phyloP scores from a whole-genome alignment of 2,797 vertebrate species.

The Tamandua tetradactyla region DNA sequence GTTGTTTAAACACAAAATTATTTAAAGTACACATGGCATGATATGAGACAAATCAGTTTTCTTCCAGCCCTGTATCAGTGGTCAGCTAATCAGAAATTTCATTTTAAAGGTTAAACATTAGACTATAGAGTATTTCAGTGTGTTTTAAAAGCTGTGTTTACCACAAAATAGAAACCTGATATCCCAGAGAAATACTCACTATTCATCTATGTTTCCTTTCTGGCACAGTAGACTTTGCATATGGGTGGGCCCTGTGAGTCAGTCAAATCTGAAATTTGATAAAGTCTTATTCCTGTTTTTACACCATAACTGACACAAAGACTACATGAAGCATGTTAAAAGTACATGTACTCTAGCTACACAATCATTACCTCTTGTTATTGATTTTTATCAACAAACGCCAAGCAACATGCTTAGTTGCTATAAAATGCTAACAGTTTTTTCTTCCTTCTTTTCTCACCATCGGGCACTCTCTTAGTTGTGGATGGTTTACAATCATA shows the following conservation, averaged over 20 bases:
- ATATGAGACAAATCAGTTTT: slow-evolving; percentile 61
- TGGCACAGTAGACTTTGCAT: slow-evolving; percentile 79
- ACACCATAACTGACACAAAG: slow-evolving; percentile 63
- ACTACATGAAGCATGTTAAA: slow-evolving; percentile 73
- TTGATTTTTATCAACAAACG: slow-evolving; percentile 58
- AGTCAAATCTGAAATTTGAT: slow-evolving; percentile 85
- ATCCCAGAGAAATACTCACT: slow-evolving; percentile 78
- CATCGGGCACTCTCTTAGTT: not conserved
- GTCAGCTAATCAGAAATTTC: slow-evolving; percentile 79
- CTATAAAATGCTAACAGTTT: slow-evolving; percentile 42
- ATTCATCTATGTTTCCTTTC: slow-evolving; percentile 80
- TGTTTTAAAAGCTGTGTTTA: slow-evolving; percentile 81
- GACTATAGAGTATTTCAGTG: slow-evolving; percentile 67
- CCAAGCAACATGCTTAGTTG: slow-evolving; percentile 34
- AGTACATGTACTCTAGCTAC: slow-evolving; percentile 60
- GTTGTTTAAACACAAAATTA: slow-evolving; percentile 83
- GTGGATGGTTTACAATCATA: not conserved
- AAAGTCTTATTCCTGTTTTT: slow-evolving; percentile 81
- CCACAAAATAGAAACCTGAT: slow-evolving; percentile 84
- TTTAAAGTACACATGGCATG: slow-evolving; percentile 82
- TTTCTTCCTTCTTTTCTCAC: slow-evolving; percentile 46
- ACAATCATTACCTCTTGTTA: slow-evolving; percentile 70
- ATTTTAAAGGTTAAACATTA: slow-evolving; percentile 77
- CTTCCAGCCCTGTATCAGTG: slow-evolving; percentile 71
- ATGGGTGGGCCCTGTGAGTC: slow-evolving; percentile 80